A percentile compares a stretch with the other conserved stretches of the same genome.
Conservation (phyloP, 2,888 invertebrate genomes). For the Eilema sororculum region DNA sequence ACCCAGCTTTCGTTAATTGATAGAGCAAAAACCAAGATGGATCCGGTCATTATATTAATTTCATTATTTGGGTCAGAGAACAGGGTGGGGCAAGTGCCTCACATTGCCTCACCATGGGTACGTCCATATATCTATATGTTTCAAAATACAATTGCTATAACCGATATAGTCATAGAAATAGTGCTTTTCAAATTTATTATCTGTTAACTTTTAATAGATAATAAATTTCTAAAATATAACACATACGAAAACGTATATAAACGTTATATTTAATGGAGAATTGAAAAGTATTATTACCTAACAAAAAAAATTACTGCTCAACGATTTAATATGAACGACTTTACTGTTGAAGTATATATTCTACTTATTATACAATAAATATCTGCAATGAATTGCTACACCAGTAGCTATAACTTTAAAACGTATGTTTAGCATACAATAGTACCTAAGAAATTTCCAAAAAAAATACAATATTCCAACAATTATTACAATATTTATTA, state of each 20-base stretch:
- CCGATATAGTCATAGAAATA: not conserved
- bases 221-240: not conserved
- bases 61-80: no score
- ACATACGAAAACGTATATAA: not conserved
- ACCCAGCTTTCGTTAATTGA: no score
- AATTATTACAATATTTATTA: no score
- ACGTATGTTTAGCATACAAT: not conserved
- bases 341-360: not conserved
- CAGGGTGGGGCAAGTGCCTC: no score
- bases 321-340: no score
- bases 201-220: not conserved
- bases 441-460: not conserved
- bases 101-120: no score
- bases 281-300: not conserved
- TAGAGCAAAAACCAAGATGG: no score
- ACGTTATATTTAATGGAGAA: not conserved
- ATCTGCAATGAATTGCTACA: not conserved
- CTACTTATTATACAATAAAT: no score
- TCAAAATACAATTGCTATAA: no score
- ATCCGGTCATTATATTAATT: no score
- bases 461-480: constrained; percentile 20
- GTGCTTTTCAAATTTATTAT: not conserved
- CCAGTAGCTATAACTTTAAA: not conserved
- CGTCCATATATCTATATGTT: no score
- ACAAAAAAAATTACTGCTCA: not conserved